Percentiles rank a stretch among this genome's conserved stretches.
Conservation (phyloP, 2,113 vertebrate genomes). For the Australoheros scitulus region DNA sequence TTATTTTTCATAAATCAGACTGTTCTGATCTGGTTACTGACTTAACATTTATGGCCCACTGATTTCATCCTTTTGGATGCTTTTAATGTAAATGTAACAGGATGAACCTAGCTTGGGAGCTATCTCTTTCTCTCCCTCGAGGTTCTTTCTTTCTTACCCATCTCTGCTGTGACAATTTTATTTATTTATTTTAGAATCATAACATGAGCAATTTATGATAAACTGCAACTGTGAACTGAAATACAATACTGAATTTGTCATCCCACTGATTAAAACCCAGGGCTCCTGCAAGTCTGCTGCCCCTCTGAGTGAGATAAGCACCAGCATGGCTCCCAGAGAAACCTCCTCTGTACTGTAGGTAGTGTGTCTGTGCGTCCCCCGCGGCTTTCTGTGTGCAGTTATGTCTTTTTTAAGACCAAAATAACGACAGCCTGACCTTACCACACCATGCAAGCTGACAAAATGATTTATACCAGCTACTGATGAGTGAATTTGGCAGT, state of each 20-base stretch:
- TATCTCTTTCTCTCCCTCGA: not conserved
- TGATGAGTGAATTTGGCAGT: constrained; percentile 53
- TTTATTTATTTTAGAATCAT: rapidly evolving
- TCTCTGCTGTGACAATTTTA: not conserved
- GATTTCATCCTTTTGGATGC: not conserved
- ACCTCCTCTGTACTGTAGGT: constrained; percentile 36
- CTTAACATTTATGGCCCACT: not conserved
- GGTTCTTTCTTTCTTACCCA: not conserved
- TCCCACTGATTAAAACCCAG: constrained; percentile 33
- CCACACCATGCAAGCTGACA: constrained; percentile 50
- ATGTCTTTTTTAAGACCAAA: constrained; percentile 15
- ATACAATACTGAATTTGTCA: constrained; percentile 22
- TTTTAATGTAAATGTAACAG: not conserved
- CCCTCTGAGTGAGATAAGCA: constrained; percentile 36
- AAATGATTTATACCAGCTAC: constrained; percentile 32
- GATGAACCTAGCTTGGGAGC: not conserved
- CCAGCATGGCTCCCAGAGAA: constrained; percentile 19
- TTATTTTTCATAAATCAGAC: not conserved
- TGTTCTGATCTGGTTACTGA: not conserved
- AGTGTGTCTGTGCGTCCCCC: constrained; percentile 27
- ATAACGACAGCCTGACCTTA: constrained; percentile 50
- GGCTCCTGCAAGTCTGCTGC: constrained; percentile 3
- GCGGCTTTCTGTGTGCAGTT: constrained; percentile 26
- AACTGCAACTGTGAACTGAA: constrained; percentile 12
- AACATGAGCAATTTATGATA: constrained; percentile 33